A percentile compares a stretch with the other conserved stretches of the same genome.
Evolutionary conservation across 2,797 vertebrate genomes (phyloP).

Genomic region (Menidia menidia): DNA sequence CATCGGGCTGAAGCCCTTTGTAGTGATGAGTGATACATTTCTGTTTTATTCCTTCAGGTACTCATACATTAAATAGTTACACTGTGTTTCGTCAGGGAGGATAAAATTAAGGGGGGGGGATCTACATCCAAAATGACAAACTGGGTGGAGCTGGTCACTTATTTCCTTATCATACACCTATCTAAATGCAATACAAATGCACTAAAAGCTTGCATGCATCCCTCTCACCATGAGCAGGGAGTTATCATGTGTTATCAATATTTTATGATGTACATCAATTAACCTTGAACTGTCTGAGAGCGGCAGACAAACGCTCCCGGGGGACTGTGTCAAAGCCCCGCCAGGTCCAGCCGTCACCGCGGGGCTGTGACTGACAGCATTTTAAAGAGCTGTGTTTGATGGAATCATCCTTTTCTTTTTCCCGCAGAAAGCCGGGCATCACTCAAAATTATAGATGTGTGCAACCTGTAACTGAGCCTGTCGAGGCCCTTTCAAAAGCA

Average conservation of each 20-base stretch:
- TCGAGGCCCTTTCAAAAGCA: constrained; percentile 38
- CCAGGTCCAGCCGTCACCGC: constrained; percentile 39
- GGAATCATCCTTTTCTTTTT: constrained; percentile 32
- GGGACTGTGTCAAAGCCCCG: constrained; percentile 53
- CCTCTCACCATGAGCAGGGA: constrained; percentile 36
- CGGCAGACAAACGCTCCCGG: constrained; percentile 63
- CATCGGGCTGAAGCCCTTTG: constrained; percentile 34
- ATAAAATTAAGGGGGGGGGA: constrained; percentile 17
- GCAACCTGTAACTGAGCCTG: constrained; percentile 45
- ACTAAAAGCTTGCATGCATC: constrained; percentile 18
- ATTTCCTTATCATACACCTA: constrained; percentile 30
- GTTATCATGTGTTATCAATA: constrained; percentile 73
- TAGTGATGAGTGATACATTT: constrained; percentile 28
- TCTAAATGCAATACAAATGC: constrained; percentile 33
- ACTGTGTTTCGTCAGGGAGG: constrained; percentile 56
- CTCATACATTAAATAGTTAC: constrained; percentile 77
- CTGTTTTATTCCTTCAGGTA: constrained; percentile 48
- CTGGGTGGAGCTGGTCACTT: constrained; percentile 39
- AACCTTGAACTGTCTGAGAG: constrained; percentile 78
- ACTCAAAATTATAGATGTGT: constrained; percentile 47
- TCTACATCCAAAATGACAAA: constrained; percentile 66
- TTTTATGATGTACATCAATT: constrained; percentile 78
- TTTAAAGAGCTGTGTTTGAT: constrained; percentile 60
- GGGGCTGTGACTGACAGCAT: constrained; percentile 62
- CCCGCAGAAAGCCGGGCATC: constrained; percentile 48